Percentiles rank a stretch among this genome's conserved stretches.
Conservation (phyloP, 37 sponge, comb jelly and placozoan species). For the Cliona cf. orientalis region DNA sequence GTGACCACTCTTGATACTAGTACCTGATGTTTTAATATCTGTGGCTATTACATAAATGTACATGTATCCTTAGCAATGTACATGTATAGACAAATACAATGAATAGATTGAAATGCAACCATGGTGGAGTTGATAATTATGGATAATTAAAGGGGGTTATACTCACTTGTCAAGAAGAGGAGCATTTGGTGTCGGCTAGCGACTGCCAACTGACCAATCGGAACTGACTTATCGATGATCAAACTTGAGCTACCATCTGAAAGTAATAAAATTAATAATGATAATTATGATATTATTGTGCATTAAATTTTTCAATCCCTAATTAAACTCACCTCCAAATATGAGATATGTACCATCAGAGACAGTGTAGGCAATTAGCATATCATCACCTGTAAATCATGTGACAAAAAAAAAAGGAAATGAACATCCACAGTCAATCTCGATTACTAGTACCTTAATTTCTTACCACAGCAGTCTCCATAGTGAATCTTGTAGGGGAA, state of each 20-base stretch:
- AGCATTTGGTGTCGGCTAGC: constrained; percentile 68
- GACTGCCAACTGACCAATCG: constrained; percentile 67
- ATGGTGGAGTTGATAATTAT: too few species aligned
- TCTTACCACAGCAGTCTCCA: constrained; percentile 77
- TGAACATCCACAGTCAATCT: too few species aligned
- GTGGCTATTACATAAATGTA: too few species aligned
- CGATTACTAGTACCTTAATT: neutral
- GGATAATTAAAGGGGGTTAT: too few species aligned
- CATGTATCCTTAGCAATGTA: too few species aligned
- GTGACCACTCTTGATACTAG: too few species aligned
- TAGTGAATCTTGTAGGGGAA: constrained; percentile 63
- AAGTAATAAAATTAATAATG: neutral
- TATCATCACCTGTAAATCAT: constrained; percentile 54
- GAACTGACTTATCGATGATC: constrained; percentile 58
- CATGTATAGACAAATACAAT: too few species aligned
- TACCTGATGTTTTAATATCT: too few species aligned
- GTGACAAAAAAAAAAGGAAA: neutral
- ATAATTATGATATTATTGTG: neutral
- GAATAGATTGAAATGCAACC: too few species aligned
- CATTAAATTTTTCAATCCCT: neutral
- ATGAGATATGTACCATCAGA: constrained; percentile 67
- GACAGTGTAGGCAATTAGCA: constrained; percentile 58
- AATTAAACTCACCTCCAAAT: constrained; percentile 35
- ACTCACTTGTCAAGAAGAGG: constrained; percentile 72
- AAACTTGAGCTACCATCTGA: constrained; percentile 59